These are phyloP conservation scores for Meandrusa payeni DNA, from an alignment of 2,888 invertebrate genomes.

Conservation along the genomic window DNA sequence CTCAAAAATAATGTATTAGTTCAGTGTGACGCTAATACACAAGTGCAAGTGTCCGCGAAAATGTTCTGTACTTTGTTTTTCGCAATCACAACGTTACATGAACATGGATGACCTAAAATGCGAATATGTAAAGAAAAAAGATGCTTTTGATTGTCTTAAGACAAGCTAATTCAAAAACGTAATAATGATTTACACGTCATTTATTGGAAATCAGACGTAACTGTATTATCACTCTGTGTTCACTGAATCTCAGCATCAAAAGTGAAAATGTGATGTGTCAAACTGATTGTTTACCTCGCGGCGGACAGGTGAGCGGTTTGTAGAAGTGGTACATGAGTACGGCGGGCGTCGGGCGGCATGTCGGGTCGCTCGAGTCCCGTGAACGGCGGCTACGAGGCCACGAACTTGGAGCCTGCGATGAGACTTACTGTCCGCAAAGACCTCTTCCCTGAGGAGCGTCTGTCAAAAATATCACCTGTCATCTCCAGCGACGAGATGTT, in stretches of 20 bases:
- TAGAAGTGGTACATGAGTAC: slow-evolving; percentile 74
- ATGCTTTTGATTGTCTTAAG: slow-evolving; percentile 71
- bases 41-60: slow-evolving; percentile 73
- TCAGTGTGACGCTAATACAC: slow-evolving; percentile 54
- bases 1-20: slow-evolving; percentile 52
- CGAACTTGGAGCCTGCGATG: slow-evolving; percentile 48
- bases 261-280: slow-evolving; percentile 82
- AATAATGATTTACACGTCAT: slow-evolving; percentile 63
- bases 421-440: slow-evolving; percentile 76
- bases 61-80: slow-evolving; percentile 79
- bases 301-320: slow-evolving; percentile 75
- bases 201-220: slow-evolving; percentile 62
- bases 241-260: slow-evolving; percentile 67
- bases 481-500: slow-evolving; percentile 44
- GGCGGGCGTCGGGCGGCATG: slow-evolving; percentile 77
- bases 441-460: slow-evolving; percentile 65
- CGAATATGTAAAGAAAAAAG: slow-evolving; percentile 79
- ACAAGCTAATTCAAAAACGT: slow-evolving; percentile 64
- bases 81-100: slow-evolving; percentile 82
- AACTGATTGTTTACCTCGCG: slow-evolving; percentile 80
- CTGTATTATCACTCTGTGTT: slow-evolving; percentile 56
- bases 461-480: slow-evolving; percentile 44
- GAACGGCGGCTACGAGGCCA: slow-evolving; percentile 73
- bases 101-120: slow-evolving; percentile 82
- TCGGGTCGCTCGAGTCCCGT: slow-evolving; percentile 75